Conservation (phyloP, 2,888 invertebrate species). For the Platerodrilus igneus region DNA sequence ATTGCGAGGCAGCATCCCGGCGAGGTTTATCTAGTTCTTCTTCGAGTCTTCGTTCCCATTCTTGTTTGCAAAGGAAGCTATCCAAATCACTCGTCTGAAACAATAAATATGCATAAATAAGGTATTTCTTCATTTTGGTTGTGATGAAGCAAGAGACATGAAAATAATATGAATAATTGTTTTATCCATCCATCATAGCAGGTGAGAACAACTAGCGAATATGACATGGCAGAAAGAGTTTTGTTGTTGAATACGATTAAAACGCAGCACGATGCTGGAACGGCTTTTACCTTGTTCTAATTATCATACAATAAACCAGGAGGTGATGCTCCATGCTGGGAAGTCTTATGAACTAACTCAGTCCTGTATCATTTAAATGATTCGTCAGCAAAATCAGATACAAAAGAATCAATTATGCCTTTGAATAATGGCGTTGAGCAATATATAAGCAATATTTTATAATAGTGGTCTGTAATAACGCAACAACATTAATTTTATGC, state of each 20-base stretch:
- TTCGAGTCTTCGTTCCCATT: constrained; percentile 64
- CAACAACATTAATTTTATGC: too few species aligned
- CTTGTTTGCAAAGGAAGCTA: constrained; percentile 73
- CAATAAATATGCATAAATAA: too few species aligned
- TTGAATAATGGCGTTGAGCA: too few species aligned
- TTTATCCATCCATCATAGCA: constrained; percentile 34
- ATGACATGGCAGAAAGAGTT: constrained; percentile 17
- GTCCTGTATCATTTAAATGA: constrained; percentile 24
- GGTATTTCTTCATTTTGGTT: too few species aligned
- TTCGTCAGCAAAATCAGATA: constrained; percentile 25
- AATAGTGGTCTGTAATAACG: too few species aligned
- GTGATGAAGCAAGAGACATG: too few species aligned
- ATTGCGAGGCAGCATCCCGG: constrained; percentile 57
- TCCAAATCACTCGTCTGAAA: constrained; percentile 75
- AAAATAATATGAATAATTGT: too few species aligned
- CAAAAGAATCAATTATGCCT: constrained; percentile 16
- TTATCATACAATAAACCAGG: constrained; percentile 44
- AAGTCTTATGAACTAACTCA: constrained; percentile 33
- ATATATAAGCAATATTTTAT: too few species aligned
- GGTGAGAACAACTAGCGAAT: constrained; percentile 33
- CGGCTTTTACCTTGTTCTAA: constrained; percentile 41
- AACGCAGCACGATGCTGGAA: constrained; percentile 29
- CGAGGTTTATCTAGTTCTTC: constrained; percentile 55
- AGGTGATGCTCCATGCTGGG: constrained; percentile 41
- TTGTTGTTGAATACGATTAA: constrained; percentile 18